A percentile compares a stretch with the other conserved stretches of the same genome.
phyloP scores from a whole-genome alignment of 2,113 vertebrate species.

The Lampris incognitus region DNA sequence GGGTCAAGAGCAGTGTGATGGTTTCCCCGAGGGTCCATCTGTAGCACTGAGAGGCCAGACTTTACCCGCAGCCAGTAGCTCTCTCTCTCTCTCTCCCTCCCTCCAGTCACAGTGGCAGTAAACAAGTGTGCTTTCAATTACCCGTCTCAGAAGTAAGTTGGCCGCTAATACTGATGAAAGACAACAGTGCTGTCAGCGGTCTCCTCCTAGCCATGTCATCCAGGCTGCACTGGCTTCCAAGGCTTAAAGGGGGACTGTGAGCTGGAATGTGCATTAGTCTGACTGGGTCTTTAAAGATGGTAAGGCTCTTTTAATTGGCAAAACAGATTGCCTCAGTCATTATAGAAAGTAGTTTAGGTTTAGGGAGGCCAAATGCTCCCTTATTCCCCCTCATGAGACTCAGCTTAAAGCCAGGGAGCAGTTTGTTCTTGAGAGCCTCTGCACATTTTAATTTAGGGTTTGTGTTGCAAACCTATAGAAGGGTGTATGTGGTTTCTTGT shows the following conservation, averaged over 20 bases:
- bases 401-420: conserved; percentile 2
- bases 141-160: conserved; percentile 43
- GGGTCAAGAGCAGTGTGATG: background rate
- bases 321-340: conserved; percentile 46
- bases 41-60: conserved; percentile 11
- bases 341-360: conserved; percentile 48
- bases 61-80: conserved; percentile 34
- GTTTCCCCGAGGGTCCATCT: conserved; percentile 30
- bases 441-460: conserved; percentile 22
- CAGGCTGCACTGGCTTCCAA: conserved; percentile 8
- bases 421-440: conserved; percentile 19
- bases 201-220: conserved; percentile 11
- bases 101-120: conserved; percentile 34
- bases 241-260: conserved; percentile 26
- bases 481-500: conserved; percentile 39
- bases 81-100: conserved; percentile 24
- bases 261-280: conserved; percentile 56
- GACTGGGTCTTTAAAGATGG: conserved; percentile 56
- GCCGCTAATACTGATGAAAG: conserved; percentile 52
- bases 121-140: conserved; percentile 77
- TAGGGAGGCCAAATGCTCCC: conserved; percentile 33
- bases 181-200: conserved; percentile 32
- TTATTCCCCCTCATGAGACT: conserved; percentile 18
- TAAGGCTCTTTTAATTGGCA: conserved; percentile 57
- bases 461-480: conserved; percentile 20